A percentile compares a stretch with the other conserved stretches of the same genome.
Evolutionary conservation across 2,797 vertebrate species (phyloP).

Genomic region (Falco concolor): DNA sequence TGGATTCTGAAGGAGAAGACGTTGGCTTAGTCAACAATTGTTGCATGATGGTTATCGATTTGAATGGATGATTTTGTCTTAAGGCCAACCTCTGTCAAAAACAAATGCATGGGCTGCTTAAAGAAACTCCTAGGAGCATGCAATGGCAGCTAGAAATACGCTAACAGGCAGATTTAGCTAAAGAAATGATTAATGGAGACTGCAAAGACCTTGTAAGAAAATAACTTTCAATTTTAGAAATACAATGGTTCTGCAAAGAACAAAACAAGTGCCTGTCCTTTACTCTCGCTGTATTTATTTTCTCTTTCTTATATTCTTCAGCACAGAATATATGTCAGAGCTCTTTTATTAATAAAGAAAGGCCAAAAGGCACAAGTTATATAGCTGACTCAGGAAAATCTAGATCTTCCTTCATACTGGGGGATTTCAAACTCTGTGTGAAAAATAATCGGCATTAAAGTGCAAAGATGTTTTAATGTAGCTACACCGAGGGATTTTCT

Average conservation of each 20-base stretch:
- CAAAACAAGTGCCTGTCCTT: not conserved
- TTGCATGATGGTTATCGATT: constrained; percentile 59
- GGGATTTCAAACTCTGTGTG: not conserved
- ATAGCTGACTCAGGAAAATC: not conserved
- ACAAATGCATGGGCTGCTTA: constrained; percentile 25
- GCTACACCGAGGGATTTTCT: not conserved
- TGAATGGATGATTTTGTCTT: constrained; percentile 63
- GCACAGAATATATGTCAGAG: not conserved
- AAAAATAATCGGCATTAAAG: not conserved
- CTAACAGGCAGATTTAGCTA: constrained; percentile 18
- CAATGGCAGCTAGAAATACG: constrained; percentile 11
- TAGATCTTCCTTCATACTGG: not conserved
- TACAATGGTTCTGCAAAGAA: not conserved
- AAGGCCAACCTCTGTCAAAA: constrained; percentile 55
- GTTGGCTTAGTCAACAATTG: constrained; percentile 30
- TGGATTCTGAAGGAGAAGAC: constrained; percentile 13
- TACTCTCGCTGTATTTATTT: constrained; percentile 5
- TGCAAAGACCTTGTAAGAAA: constrained; percentile 32
- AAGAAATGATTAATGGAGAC: constrained; percentile 54
- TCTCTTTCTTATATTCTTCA: constrained; percentile 14
- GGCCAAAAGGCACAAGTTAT: not conserved
- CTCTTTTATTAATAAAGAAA: constrained; percentile 13
- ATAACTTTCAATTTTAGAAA: constrained; percentile 45
- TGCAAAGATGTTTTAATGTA: not conserved
- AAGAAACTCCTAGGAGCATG: constrained; percentile 14